These are phyloP conservation scores for Drosophila mojavensis DNA, from an alignment of 1,140 invertebrate species.

Conservation along the genomic window DNA sequence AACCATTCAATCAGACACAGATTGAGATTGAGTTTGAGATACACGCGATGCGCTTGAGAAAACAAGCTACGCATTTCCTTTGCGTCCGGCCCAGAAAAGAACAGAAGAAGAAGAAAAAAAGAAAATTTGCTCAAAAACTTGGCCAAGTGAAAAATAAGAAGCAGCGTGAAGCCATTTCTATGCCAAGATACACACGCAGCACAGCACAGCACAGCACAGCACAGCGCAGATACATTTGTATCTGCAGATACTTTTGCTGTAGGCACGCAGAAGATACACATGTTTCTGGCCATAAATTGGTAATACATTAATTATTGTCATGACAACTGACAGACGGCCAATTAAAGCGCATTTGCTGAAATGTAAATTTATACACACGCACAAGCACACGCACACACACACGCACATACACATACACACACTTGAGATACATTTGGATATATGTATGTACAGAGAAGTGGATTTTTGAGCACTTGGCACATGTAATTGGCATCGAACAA, in stretches of 20 bases:
- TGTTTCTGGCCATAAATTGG: conserved; percentile 63
- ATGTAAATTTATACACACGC: conserved; percentile 57
- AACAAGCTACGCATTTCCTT: conserved; percentile 35
- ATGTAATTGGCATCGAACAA: conserved; percentile 59
- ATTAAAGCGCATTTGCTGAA: conserved; percentile 67
- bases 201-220: too few relatives aligned
- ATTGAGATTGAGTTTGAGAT: conserved; percentile 2
- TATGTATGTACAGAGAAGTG: conserved; percentile 11
- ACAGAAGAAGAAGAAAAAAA: background rate
- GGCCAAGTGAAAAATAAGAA: conserved; percentile 31
- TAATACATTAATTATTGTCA: conserved; percentile 75
- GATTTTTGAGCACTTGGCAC: conserved; percentile 45
- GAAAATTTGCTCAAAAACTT: conserved; percentile 31
- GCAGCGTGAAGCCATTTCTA: conserved; percentile 51
- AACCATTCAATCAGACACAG: conserved; percentile 32
- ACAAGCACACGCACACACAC: background rate
- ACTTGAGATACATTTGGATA: conserved; percentile 3
- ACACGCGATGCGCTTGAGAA: conserved; percentile 20
- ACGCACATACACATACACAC: conserved; percentile 10
- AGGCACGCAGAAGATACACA: conserved; percentile 40
- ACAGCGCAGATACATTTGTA: conserved; percentile 13
- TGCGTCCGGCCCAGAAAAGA: conserved; percentile 12
- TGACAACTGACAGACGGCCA: conserved; percentile 80
- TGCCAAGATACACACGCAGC: conserved; percentile 60
- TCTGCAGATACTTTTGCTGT: conserved; percentile 12